These are phyloP conservation scores for Sebastes goodei DNA, from an alignment of 2,797 vertebrate genomes.

Conservation along the genomic window DNA sequence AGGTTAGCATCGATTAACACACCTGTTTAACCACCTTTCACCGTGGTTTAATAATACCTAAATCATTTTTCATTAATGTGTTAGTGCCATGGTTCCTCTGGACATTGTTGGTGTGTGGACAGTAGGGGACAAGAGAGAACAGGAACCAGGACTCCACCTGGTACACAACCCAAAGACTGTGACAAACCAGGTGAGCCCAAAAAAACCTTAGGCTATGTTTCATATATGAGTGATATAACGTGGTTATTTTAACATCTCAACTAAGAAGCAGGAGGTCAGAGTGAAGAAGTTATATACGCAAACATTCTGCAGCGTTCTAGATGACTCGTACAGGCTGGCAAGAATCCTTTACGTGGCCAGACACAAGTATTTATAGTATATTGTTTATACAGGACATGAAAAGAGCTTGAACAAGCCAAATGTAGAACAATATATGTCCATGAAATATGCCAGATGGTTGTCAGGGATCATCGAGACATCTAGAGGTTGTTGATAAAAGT, in stretches of 20 bases:
- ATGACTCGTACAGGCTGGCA: neutral
- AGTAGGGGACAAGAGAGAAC: slow-evolving; percentile 78
- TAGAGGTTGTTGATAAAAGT: too few relatives aligned
- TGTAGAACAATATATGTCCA: too few relatives aligned
- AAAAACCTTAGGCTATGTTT: too few relatives aligned
- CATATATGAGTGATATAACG: neutral
- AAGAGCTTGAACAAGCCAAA: neutral
- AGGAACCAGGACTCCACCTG: slow-evolving; percentile 76
- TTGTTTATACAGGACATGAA: neutral
- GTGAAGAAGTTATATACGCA: neutral
- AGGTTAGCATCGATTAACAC: slow-evolving; percentile 1
- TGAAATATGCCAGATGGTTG: too few relatives aligned
- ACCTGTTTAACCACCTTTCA: neutral
- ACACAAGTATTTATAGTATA: neutral
- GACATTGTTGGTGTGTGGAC: slow-evolving; percentile 91
- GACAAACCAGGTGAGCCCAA: slow-evolving; percentile 75
- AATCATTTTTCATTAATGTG: slow-evolving; percentile 30
- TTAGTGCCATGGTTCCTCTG: slow-evolving; percentile 85
- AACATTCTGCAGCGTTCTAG: neutral
- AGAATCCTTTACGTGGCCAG: neutral
- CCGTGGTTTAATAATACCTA: too few relatives aligned
- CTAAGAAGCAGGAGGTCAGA: neutral
- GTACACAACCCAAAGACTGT: slow-evolving; percentile 68
- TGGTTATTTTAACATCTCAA: neutral
- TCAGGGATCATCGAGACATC: too few relatives aligned